Percentiles rank a stretch among this genome's conserved stretches.
phyloP scores from a whole-genome alignment of 2,797 vertebrate genomes.

The Dromococcyx pavoninus region DNA sequence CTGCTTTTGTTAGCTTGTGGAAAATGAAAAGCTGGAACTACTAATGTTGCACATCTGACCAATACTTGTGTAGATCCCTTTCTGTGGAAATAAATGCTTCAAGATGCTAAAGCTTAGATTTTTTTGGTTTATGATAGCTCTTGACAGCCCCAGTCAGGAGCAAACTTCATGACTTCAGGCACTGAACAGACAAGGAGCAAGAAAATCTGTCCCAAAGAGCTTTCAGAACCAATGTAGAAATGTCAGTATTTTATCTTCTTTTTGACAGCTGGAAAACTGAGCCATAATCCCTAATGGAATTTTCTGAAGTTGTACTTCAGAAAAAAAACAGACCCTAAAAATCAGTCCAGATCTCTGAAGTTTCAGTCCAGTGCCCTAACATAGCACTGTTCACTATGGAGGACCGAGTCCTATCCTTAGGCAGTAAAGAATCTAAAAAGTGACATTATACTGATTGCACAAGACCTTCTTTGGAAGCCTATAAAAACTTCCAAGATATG shows the following conservation, averaged over 20 bases:
- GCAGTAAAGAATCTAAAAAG: not conserved
- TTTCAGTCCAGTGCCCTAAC: not conserved
- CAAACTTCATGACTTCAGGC: conserved; percentile 2
- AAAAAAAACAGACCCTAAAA: not conserved
- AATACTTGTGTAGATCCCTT: not conserved
- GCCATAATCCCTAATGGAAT: not conserved
- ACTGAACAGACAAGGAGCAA: not conserved
- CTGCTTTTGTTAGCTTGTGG: not conserved
- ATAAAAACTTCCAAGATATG: not conserved
- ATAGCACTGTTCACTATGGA: not conserved
- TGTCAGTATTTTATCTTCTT: conserved; percentile 13
- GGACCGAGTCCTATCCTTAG: not conserved
- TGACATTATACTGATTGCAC: not conserved
- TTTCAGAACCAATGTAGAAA: conserved; percentile 26
- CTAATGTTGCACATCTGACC: not conserved
- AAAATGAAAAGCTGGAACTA: not conserved
- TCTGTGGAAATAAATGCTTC: not conserved
- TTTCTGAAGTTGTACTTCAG: not conserved
- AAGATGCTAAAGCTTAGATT: not conserved
- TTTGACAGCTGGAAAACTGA: conserved; percentile 18
- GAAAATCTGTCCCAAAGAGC: not conserved
- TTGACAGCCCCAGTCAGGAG: not conserved
- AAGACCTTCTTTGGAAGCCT: not conserved
- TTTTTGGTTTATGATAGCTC: not conserved
- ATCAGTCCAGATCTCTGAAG: not conserved